A percentile compares a stretch with the other conserved stretches of the same genome.
Conservation (phyloP, 2,888 invertebrate genomes). For the Didymodactylos carnosus region DNA sequence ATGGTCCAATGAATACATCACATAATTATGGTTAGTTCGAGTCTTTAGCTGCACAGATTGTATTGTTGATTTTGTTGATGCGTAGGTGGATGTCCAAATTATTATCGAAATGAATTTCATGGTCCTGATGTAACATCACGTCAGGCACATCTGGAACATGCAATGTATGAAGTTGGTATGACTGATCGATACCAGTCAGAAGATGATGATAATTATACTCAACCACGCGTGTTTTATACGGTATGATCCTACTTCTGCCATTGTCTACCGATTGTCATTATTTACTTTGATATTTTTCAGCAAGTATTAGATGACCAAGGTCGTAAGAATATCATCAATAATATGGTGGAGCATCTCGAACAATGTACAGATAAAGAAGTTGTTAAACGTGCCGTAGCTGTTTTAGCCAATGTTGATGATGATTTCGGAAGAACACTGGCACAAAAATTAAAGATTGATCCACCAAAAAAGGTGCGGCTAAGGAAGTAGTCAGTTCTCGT, state of each 20-base stretch:
- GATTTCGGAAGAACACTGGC: neutral
- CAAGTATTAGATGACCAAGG: slow-evolving; percentile 54
- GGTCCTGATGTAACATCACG: slow-evolving; percentile 48
- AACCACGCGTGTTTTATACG: slow-evolving; percentile 57
- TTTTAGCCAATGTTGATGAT: slow-evolving; percentile 9
- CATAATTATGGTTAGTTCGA: neutral
- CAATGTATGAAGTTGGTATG: slow-evolving; percentile 46
- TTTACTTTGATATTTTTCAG: slow-evolving; percentile 20
- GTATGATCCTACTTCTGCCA: too few species aligned
- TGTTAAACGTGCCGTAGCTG: slow-evolving; percentile 35
- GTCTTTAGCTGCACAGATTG: neutral
- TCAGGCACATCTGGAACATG: slow-evolving; percentile 46
- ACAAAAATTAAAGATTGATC: neutral
- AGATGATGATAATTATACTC: slow-evolving; percentile 73
- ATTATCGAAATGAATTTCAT: slow-evolving; percentile 81
- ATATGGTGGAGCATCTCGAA: slow-evolving; percentile 54
- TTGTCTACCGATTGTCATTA: too few species aligned
- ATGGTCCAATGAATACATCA: slow-evolving; percentile 54
- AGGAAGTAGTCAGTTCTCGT: neutral
- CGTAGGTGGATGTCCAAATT: slow-evolving; percentile 62
- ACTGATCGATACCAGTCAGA: slow-evolving; percentile 55
- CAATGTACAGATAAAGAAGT: slow-evolving; percentile 51
- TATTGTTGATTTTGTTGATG: neutral
- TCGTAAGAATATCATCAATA: slow-evolving; percentile 52
- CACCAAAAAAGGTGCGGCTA: neutral